Percentiles rank a stretch among this genome's conserved stretches.
Evolutionary conservation across 2,888 invertebrate species (phyloP).

Genomic region (Drosophila nr. perissopoda): DNA sequence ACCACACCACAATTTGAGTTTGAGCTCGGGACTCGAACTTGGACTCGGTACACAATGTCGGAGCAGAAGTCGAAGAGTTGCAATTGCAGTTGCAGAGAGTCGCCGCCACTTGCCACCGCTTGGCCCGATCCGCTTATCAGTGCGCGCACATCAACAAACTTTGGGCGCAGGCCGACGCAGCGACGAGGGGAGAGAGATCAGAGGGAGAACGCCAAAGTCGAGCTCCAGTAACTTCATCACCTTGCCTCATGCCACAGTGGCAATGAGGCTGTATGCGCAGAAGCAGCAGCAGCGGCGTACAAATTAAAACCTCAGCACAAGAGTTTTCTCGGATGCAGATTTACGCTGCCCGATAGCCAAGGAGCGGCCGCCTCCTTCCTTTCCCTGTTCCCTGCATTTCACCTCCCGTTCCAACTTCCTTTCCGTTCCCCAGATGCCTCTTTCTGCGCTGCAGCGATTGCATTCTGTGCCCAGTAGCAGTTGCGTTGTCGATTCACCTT

Average conservation of each 20-base stretch:
- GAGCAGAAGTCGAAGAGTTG: constrained; percentile 40
- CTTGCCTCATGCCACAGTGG: constrained; percentile 50
- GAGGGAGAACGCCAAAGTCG: constrained; percentile 23
- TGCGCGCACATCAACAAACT: constrained; percentile 69
- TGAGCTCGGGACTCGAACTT: not conserved
- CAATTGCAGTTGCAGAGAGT: constrained; percentile 29
- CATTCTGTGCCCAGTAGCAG: constrained; percentile 84
- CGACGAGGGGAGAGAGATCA: not conserved
- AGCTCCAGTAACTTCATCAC: constrained; percentile 74
- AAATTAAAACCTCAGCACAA: constrained; percentile 80
- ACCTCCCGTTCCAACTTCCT: not conserved
- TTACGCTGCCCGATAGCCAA: constrained; percentile 65
- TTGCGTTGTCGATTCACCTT: constrained; percentile 85
- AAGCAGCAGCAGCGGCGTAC: constrained; percentile 60
- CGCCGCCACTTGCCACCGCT: constrained; percentile 58
- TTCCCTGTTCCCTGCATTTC: not conserved
- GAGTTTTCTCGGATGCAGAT: constrained; percentile 71
- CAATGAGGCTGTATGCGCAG: constrained; percentile 54
- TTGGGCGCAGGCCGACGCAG: constrained; percentile 40
- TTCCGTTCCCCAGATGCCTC: not conserved
- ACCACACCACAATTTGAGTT: constrained; percentile 8
- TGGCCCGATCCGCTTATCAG: constrained; percentile 67
- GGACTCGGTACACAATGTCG: constrained; percentile 34
- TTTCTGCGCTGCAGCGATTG: constrained; percentile 18
- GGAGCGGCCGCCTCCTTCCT: constrained; percentile 33